Base-by-base conservation (phyloP, 2,888 invertebrate species). In the Eupithecia abbreviata region DNA sequence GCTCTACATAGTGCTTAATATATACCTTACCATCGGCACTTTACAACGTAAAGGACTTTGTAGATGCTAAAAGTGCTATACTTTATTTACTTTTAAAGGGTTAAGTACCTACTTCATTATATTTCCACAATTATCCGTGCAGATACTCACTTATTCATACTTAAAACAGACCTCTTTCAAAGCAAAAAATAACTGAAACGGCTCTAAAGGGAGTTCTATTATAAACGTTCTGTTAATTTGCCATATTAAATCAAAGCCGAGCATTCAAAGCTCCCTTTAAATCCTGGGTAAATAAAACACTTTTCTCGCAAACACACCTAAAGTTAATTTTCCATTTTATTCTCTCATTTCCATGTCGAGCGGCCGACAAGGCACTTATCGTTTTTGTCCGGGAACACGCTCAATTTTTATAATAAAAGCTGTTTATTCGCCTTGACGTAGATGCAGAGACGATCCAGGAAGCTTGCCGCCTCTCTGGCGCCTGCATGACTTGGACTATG, bases 381-480 rank as follows among this genome's bases (percentile, higher is more conserved):
- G 74, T 78, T 80, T 62, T 79, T 82, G 83, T 80, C 76, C 72
- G 73, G 77, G 67, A 79, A 80, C 80, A 89, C 84, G 86, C 87
- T 89, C 90, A 89, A 91, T 91, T 92, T 82, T 91, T 90, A 89
- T 90, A 88, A 89, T 89, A 90, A 89, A 90, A 90, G 86, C 88
- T 84, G 89, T 90, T 89, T 88, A 87, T 88, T 81, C 86, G 87
- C 78, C 74, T 76, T 76, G 76, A 86, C 85, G 89, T 81, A 83
- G 86, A 86, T 86, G 85, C 87, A 78, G 78, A 55, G 69, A 3
- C 71, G 76, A 72, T 58, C 66, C 42, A 78, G 85, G 78, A 73
- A 18, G 13, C 30, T 69, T 30, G 69, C 18, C 47, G 69, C 12
- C 69, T 66, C 13, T 41, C 51, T 71, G 75, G 77, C 71, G 77